These are phyloP conservation scores for Synergus itoensis DNA, from an alignment of 2,888 invertebrate species.

Conservation along the genomic window DNA sequence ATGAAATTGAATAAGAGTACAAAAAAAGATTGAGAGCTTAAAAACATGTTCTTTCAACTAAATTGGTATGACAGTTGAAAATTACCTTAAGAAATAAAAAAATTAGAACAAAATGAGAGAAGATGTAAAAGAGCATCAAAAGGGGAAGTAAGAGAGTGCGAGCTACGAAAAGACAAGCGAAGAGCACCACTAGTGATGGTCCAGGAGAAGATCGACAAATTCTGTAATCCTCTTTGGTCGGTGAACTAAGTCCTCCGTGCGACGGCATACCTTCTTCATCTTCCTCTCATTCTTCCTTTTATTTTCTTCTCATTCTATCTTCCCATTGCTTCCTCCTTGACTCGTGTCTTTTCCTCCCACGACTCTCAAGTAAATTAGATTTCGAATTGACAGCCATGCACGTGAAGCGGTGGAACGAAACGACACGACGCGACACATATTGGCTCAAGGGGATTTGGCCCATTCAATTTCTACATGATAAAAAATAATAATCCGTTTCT, in stretches of 20 bases:
- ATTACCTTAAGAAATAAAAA: not conserved
- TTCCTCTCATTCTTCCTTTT: slow-evolving; percentile 64
- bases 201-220: slow-evolving; percentile 34
- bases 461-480: slow-evolving; percentile 28
- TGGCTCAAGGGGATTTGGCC: slow-evolving; percentile 22
- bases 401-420: slow-evolving; percentile 29
- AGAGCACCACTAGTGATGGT: slow-evolving; percentile 18
- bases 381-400: slow-evolving; percentile 64
- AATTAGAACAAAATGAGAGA: slow-evolving; percentile 42
- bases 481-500: slow-evolving; percentile 2
- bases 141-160: slow-evolving; percentile 32
- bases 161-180: slow-evolving; percentile 37
- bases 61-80: not conserved
- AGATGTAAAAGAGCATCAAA: not conserved
- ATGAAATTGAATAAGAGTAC: not conserved
- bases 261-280: slow-evolving; percentile 68
- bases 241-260: slow-evolving; percentile 75
- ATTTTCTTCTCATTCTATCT: slow-evolving; percentile 53
- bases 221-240: slow-evolving; percentile 77
- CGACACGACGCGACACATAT: slow-evolving; percentile 8
- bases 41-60: not conserved
- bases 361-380: slow-evolving; percentile 71
- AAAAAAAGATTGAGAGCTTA: not conserved
- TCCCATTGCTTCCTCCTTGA: slow-evolving; percentile 45
- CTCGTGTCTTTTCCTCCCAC: slow-evolving; percentile 64